A percentile compares a stretch with the other conserved stretches of the same genome.
These are phyloP conservation scores for Diachasma alloeum DNA, from an alignment of 1,140 invertebrate species.

Conservation along the genomic window DNA sequence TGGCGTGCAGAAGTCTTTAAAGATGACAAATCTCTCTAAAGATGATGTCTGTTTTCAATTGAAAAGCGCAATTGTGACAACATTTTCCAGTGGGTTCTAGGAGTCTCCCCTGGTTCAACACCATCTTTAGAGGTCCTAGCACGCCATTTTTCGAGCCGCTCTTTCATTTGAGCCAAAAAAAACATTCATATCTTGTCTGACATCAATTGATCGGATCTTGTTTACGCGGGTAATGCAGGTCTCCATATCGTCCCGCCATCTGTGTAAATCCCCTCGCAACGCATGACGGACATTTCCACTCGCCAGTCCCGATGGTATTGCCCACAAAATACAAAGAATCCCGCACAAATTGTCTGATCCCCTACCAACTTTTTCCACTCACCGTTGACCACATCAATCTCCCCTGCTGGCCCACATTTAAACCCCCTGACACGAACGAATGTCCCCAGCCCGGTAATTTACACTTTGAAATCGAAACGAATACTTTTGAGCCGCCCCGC, in stretches of 20 bases:
- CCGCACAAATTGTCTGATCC: background rate
- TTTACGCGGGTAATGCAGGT: constrained; percentile 41
- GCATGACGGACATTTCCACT: background rate
- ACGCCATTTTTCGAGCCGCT: too few species aligned
- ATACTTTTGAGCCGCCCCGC: background rate
- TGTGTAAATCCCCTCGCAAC: constrained; percentile 24
- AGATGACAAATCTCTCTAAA: too few species aligned
- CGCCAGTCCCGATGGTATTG: background rate
- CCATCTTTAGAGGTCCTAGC: too few species aligned
- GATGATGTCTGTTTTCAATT: too few species aligned
- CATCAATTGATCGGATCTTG: too few species aligned
- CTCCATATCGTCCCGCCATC: constrained; percentile 37
- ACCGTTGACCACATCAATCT: background rate
- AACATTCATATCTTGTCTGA: too few species aligned
- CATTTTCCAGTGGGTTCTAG: too few species aligned
- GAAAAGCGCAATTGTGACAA: too few species aligned
- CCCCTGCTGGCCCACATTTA: background rate
- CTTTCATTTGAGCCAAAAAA: too few species aligned
- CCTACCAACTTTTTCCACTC: too few species aligned
- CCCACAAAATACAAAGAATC: background rate
- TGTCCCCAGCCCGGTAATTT: background rate
- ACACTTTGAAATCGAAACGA: background rate
- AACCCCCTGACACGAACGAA: background rate
- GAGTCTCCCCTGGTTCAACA: too few species aligned
- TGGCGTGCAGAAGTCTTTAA: too few species aligned